Evolutionary conservation across 2,113 vertebrate species (phyloP).

Genomic region (Tragelaphus scriptus): DNA sequence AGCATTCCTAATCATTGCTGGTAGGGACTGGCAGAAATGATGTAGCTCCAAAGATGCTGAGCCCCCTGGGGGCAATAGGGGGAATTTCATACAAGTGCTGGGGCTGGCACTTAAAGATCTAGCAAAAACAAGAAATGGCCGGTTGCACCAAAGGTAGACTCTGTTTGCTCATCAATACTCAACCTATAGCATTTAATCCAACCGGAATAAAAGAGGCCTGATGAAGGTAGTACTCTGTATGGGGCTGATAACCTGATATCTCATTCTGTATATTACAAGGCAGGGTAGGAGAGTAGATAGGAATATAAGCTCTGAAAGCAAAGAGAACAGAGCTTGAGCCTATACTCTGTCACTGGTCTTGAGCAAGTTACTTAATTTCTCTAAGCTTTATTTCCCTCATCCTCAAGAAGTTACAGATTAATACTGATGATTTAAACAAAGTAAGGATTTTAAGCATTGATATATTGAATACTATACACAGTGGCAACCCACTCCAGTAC

Average conservation of each 20-base stretch:
- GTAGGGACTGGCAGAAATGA: background rate
- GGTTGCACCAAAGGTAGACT: background rate
- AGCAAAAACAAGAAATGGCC: background rate
- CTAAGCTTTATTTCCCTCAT: background rate
- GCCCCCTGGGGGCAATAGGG: background rate
- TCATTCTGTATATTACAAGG: background rate
- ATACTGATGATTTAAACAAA: background rate
- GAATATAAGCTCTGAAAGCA: background rate
- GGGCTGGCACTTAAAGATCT: background rate
- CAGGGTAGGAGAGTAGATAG: background rate
- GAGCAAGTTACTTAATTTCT: slow-evolving; percentile 13
- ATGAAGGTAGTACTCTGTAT: background rate
- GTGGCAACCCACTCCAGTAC: too few species aligned
- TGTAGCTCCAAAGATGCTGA: background rate
- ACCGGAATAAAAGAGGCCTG: background rate
- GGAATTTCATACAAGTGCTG: background rate
- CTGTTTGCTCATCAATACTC: background rate
- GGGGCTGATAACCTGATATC: background rate
- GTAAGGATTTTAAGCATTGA: background rate
- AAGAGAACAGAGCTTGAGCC: background rate
- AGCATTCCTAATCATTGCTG: background rate
- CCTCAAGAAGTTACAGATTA: slow-evolving; percentile 30
- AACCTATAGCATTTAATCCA: background rate
- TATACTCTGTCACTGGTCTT: background rate
- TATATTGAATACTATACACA: background rate